Evolutionary conservation across 2,797 vertebrate species (phyloP), one percentile per base, ranked within the genome.

Genomic region (Neoniphon sammara): DNA sequence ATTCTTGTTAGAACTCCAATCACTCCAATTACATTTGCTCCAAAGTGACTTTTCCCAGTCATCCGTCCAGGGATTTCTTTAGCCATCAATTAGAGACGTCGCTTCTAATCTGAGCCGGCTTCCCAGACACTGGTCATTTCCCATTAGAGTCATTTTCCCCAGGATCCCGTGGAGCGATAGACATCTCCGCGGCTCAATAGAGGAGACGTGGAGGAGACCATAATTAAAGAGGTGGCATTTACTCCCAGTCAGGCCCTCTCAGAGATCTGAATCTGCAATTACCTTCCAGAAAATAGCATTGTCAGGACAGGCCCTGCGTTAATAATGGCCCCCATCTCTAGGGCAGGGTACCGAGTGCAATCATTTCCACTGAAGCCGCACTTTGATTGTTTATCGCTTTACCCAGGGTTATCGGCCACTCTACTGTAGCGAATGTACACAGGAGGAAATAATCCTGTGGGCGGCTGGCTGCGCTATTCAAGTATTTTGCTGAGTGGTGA

Each of bases 141-240:
- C 95, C 94, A 97, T 98, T 96, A 98, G 91, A 95, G 91, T 94
- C 93, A 95, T 95, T 96, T 97, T 93, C 88, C 91, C 90, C 89
- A 89, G 93, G 94, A 94, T 95, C 94, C 95, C 88, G 71, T 87
- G 88, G 94, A 93, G 94, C 94, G 95, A 95, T 91, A 94, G 94
- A 95, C 93, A 94, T 93, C 93, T 95, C 92, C 88, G 86, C 88
- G 85, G 87, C 87, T 93, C 90, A 93, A 92, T 93, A 91, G 92
- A 94, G 92, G 91, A 93, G 92, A 94, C 86, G 91, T 92, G 93
- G 93, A 91, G 89, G 91, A 93, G 94, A 94, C 93, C 94, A 89
- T 96, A 95, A 96, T 96, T 96, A 96, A 95, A 95, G 92, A 94
- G 91, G 93, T 96, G 96, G 94, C 94, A 97, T 98, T 97, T 97